Evolutionary conservation across 2,888 invertebrate genomes (phyloP).

Genomic region (Cepaea hortensis): DNA sequence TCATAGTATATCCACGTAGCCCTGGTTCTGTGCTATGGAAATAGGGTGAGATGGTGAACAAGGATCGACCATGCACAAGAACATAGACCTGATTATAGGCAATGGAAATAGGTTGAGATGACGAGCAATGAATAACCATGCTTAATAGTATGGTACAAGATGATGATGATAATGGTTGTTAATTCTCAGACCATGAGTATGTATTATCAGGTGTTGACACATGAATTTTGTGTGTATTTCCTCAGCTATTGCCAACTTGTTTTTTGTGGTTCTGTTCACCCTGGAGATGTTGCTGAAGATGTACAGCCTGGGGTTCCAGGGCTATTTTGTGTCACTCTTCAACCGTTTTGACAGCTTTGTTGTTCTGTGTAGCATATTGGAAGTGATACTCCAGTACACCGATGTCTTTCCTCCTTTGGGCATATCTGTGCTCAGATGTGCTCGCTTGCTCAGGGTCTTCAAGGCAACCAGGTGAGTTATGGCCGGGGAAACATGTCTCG

Average conservation of each 20-base stretch:
- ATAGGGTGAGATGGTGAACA: too few species aligned
- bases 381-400: constrained; percentile 93
- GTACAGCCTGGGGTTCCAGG: constrained; percentile 98
- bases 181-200: too few species aligned
- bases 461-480: constrained; percentile 95
- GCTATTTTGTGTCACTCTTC: constrained; percentile 98
- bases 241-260: constrained; percentile 93
- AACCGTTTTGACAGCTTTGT: constrained; percentile 99
- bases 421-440: constrained; percentile 97
- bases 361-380: constrained; percentile 97
- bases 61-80: too few species aligned
- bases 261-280: constrained; percentile 98
- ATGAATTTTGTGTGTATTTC: neutral
- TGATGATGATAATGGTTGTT: too few species aligned
- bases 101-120: too few species aligned
- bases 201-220: too few species aligned
- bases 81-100: too few species aligned
- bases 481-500: neutral
- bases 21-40: too few species aligned
- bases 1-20: too few species aligned
- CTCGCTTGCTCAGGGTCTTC: constrained; percentile 95
- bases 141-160: too few species aligned
- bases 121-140: too few species aligned
- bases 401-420: constrained; percentile 97
- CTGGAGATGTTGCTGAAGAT: constrained; percentile 99